Evolutionary conservation across 2,113 vertebrate genomes (phyloP).

Genomic region (Xenopus borealis): DNA sequence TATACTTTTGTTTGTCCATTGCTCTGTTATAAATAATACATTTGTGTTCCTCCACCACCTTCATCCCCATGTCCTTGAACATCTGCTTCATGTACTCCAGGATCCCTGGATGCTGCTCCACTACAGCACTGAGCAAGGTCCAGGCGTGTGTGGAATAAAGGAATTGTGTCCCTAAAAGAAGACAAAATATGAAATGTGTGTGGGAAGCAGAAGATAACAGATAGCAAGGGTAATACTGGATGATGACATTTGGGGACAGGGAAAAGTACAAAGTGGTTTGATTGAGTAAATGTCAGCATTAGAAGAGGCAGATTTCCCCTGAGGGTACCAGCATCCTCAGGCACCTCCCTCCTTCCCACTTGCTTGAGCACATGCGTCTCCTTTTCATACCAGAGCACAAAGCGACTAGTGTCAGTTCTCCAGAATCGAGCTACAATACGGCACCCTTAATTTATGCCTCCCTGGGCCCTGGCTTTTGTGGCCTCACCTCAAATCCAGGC

Average conservation of each 20-base stretch:
- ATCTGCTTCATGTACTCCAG: slow-evolving; percentile 88
- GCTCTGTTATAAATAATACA: slow-evolving; percentile 94
- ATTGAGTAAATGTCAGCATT: background rate
- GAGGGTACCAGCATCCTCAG: background rate
- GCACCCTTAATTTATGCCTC: too few relatives aligned
- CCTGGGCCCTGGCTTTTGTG: too few relatives aligned
- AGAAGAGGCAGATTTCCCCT: too few relatives aligned
- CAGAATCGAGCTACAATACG: too few relatives aligned
- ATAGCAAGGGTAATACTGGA: background rate
- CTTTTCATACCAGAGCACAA: too few relatives aligned
- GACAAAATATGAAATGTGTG: background rate
- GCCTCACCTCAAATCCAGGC: too few relatives aligned
- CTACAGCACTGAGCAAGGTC: slow-evolving; percentile 84
- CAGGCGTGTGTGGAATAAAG: slow-evolving; percentile 95
- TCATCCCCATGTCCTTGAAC: slow-evolving; percentile 91
- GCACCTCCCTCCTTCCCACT: too few relatives aligned
- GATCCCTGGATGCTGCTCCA: slow-evolving; percentile 87
- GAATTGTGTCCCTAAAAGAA: slow-evolving; percentile 81
- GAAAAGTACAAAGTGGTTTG: background rate
- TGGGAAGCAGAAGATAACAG: background rate
- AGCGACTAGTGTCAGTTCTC: too few relatives aligned
- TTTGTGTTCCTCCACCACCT: slow-evolving; percentile 85
- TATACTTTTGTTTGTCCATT: slow-evolving; percentile 67
- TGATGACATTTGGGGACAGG: background rate
- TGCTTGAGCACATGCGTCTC: too few relatives aligned